Conservation (phyloP, 2,797 vertebrate genomes). For the Lithobates pipiens region DNA sequence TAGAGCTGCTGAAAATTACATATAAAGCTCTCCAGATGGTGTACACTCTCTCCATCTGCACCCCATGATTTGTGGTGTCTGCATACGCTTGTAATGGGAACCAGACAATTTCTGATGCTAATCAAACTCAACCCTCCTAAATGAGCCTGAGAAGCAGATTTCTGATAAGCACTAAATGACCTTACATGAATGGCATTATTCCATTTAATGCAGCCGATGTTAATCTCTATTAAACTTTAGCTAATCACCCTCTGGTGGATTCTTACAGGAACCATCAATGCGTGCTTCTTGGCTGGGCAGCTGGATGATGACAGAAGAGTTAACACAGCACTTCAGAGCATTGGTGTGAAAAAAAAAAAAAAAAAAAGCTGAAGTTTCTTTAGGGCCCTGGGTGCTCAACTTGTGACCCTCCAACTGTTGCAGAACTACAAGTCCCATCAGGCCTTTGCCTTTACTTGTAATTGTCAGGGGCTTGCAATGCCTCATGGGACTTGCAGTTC, state of each 20-base stretch:
- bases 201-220: constrained; percentile 24
- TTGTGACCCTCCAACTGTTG: too few species aligned
- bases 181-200: constrained; percentile 17
- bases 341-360: neutral
- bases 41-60: constrained; percentile 22
- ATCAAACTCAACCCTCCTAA: constrained; percentile 7
- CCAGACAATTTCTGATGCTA: constrained; percentile 31
- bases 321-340: neutral
- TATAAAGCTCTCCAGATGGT: constrained; percentile 27
- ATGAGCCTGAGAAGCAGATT: constrained; percentile 20
- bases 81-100: constrained; percentile 26
- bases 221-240: constrained; percentile 12
- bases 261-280: neutral
- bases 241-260: constrained; percentile 17
- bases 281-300: neutral
- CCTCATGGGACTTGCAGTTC: too few species aligned
- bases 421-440: too few species aligned
- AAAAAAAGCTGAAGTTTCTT: accelerated
- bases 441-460: too few species aligned
- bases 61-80: constrained; percentile 10
- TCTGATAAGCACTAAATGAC: constrained; percentile 11
- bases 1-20: constrained; percentile 11
- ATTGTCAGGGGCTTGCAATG: too few species aligned
- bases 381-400: too few species aligned
- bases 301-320: neutral